These are phyloP conservation scores for Rhinatrema bivittatum DNA, from an alignment of 2,797 vertebrate species.

Conservation along the genomic window DNA sequence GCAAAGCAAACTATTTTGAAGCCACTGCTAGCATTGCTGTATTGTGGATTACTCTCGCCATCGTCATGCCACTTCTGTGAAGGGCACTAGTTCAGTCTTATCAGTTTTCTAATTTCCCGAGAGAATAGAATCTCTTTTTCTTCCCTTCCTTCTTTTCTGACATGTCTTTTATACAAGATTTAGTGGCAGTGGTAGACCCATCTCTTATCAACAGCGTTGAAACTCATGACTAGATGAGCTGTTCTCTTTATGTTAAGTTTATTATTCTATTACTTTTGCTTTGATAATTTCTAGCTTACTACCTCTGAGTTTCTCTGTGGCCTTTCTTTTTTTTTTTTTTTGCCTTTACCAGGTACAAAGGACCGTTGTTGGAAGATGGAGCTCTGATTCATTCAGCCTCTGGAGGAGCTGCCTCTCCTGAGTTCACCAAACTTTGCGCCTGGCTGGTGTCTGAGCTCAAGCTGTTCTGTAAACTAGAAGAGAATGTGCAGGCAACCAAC, in stretches of 20 bases:
- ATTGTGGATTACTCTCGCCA: no score
- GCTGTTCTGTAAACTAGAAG: constrained; percentile 83
- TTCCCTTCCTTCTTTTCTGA: no score
- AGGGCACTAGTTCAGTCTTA: no score
- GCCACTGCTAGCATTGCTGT: no score
- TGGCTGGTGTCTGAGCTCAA: constrained; percentile 87
- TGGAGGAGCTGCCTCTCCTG: constrained; percentile 78
- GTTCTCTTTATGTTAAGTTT: background rate
- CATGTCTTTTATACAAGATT: no score
- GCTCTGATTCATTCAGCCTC: constrained; percentile 69
- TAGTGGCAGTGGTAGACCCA: no score
- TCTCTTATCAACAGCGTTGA: no score
- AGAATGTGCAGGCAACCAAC: constrained; percentile 93
- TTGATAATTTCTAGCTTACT: background rate
- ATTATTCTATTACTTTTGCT: background rate
- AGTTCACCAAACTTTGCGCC: constrained; percentile 92
- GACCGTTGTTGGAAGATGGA: constrained; percentile 85
- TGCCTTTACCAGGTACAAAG: constrained; percentile 79
- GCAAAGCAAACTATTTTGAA: no score
- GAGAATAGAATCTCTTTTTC: no score
- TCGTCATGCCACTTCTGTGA: no score
- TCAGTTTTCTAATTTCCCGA: no score
- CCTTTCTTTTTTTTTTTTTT: constrained; percentile 32
- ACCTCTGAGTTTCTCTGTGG: constrained; percentile 22
- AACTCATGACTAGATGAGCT: background rate